Percentiles rank a stretch among this genome's conserved stretches.
These are phyloP conservation scores for Emydura subglobosa DNA, from an alignment of 2,113 vertebrate genomes.

Conservation along the genomic window DNA sequence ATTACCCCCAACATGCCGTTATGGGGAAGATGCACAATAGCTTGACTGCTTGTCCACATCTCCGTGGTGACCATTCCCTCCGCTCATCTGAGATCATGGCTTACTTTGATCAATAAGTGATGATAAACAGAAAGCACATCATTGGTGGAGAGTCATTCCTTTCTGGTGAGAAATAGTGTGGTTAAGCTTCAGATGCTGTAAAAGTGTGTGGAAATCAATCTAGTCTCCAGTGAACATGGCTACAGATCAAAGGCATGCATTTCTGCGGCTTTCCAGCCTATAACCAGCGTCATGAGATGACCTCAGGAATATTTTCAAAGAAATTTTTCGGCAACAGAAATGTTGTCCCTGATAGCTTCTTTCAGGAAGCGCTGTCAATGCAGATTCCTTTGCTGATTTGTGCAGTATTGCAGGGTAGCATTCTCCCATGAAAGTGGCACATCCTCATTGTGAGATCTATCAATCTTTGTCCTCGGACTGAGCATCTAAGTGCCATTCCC, in stretches of 20 bases:
- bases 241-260: not conserved
- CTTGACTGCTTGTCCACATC: too few relatives aligned
- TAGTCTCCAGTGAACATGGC: not conserved
- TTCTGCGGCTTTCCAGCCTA: not conserved
- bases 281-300: not conserved
- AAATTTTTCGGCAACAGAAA: not conserved
- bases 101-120: not conserved
- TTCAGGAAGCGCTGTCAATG: not conserved
- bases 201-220: not conserved
- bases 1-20: not conserved
- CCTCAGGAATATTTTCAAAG: not conserved
- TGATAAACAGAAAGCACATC: not conserved
- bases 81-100: not conserved
- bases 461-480: not conserved
- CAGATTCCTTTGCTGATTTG: not conserved
- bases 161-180: not conserved
- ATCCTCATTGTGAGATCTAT: not conserved
- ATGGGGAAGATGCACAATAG: not conserved
- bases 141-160: not conserved
- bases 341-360: not conserved
- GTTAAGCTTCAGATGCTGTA: not conserved
- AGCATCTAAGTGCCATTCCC: not conserved
- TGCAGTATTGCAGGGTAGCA: not conserved
- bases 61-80: not conserved
- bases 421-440: not conserved